A percentile compares a stretch with the other conserved stretches of the same genome.
These are phyloP conservation scores for Nyctibius bracteatus DNA, from an alignment of 2,113 vertebrate genomes.

Conservation along the genomic window DNA sequence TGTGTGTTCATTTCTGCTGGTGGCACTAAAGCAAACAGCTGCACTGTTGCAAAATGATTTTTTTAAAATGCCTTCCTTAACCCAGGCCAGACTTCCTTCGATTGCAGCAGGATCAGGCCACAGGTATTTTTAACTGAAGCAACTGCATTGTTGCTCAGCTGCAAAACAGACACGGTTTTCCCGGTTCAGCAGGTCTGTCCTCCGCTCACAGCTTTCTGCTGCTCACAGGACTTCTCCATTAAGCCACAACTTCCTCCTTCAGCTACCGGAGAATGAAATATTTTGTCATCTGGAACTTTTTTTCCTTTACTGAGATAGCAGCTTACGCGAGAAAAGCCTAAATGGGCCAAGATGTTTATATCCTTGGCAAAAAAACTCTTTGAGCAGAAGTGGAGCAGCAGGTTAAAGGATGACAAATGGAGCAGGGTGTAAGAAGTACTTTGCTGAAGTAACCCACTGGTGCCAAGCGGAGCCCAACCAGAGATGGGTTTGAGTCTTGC, in stretches of 20 bases:
- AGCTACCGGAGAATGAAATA: not conserved
- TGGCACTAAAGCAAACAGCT: not conserved
- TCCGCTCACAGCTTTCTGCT: not conserved
- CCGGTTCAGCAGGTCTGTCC: not conserved
- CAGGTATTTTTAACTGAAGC: conserved; percentile 49
- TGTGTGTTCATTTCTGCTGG: not conserved
- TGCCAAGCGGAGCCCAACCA: not conserved
- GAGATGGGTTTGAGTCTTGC: not conserved
- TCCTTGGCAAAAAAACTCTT: not conserved
- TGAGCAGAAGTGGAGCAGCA: not conserved
- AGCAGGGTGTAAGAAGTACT: not conserved
- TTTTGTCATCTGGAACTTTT: not conserved
- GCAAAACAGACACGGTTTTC: not conserved
- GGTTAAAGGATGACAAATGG: not conserved
- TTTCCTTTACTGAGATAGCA: not conserved
- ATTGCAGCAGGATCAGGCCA: not conserved
- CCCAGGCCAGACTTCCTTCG: not conserved
- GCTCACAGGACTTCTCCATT: not conserved
- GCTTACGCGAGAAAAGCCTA: not conserved
- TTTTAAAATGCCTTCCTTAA: not conserved
- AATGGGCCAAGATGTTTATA: not conserved
- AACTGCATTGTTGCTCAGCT: not conserved
- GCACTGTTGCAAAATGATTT: not conserved
- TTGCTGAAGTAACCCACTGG: not conserved
- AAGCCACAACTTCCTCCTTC: conserved; percentile 20